A percentile compares a stretch with the other conserved stretches of the same genome.
These are phyloP conservation scores for Anodontia alba DNA, from an alignment of 2,888 invertebrate genomes.

Conservation along the genomic window DNA sequence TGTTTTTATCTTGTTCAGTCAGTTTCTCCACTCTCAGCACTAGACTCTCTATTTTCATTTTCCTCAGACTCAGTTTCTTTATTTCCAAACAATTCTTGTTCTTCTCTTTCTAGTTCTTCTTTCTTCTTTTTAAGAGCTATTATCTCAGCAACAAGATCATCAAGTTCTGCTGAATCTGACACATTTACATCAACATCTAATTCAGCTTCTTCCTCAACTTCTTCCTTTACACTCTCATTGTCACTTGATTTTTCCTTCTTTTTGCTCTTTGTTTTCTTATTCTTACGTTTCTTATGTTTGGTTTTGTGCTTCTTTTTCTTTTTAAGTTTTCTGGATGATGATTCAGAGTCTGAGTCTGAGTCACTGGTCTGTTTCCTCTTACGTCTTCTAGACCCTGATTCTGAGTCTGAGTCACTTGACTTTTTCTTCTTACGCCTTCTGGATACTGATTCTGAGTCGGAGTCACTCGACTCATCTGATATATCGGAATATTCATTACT, in stretches of 20 bases:
- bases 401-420: not conserved
- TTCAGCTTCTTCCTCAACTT: slow-evolving; percentile 9
- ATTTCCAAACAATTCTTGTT: not conserved
- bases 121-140: slow-evolving; percentile 13
- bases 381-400: not conserved
- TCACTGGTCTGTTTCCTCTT: not conserved
- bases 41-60: not conserved
- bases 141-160: slow-evolving; percentile 15
- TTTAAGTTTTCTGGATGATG: not conserved
- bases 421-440: not conserved
- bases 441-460: not conserved
- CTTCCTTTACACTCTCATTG: slow-evolving; percentile 5
- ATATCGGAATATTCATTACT: slow-evolving; percentile 2
- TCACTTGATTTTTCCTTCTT: slow-evolving; percentile 18
- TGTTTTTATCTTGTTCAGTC: too few relatives aligned
- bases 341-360: not conserved
- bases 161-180: not conserved
- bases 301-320: not conserved
- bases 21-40: slow-evolving; percentile 7
- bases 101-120: slow-evolving; percentile 5
- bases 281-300: not conserved
- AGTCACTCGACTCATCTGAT: slow-evolving; percentile 8
- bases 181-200: slow-evolving; percentile 8
- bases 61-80: not conserved
- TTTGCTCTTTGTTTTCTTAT: slow-evolving; percentile 2